Evolutionary conservation across 2,888 invertebrate species (phyloP).

Genomic region (Chironomus tentans): DNA sequence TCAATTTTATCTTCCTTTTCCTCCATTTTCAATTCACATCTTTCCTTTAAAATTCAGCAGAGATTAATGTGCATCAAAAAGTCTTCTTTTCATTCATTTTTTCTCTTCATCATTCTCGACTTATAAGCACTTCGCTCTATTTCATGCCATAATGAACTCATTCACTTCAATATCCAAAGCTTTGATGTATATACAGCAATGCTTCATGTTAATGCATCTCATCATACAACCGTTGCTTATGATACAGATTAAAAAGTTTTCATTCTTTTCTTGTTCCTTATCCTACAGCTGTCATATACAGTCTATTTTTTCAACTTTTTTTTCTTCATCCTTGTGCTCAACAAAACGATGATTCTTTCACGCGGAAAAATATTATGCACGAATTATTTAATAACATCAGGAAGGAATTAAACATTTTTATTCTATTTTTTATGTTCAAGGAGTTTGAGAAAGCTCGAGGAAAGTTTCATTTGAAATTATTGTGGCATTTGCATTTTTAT

Average conservation of each 20-base stretch:
- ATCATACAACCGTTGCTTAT: neutral
- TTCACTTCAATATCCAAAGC: neutral
- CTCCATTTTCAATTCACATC: no score
- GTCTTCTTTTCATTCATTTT: neutral
- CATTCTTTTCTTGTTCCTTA: neutral
- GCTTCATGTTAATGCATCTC: neutral
- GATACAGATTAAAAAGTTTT: neutral
- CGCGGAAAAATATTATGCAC: neutral
- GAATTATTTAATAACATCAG: neutral
- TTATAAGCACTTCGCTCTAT: no score
- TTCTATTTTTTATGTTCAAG: no score
- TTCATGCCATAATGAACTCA: neutral
- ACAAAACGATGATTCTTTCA: neutral
- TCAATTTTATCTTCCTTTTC: no score
- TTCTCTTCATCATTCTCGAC: neutral
- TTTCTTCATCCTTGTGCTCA: no score
- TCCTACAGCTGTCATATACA: neutral
- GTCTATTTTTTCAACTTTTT: neutral
- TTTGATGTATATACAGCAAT: neutral
- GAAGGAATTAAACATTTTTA: neutral
- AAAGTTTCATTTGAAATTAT: neutral
- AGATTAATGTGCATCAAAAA: neutral
- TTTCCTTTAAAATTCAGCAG: neutral
- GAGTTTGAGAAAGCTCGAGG: no score
- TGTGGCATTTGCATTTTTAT: neutral